Evolutionary conservation across 2,113 vertebrate genomes (phyloP).

Genomic region (Tragelaphus strepsiceros): DNA sequence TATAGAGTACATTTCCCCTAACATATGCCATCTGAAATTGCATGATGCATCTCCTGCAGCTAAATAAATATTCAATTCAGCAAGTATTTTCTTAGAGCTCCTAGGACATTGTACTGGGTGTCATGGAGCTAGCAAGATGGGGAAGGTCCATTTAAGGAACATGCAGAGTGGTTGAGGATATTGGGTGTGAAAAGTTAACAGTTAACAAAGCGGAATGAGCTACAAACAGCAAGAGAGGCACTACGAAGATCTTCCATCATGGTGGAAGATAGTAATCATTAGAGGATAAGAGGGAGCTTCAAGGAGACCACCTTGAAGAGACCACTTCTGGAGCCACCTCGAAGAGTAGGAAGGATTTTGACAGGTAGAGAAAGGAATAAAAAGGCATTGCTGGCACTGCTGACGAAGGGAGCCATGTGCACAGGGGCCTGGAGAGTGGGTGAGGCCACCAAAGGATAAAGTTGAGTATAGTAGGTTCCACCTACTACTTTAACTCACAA

Average conservation of each 20-base stretch:
- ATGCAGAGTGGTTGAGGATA: not conserved
- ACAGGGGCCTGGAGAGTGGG: not conserved
- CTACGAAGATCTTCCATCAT: not conserved
- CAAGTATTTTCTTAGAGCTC: not conserved
- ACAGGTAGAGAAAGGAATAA: not conserved
- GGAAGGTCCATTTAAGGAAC: not conserved
- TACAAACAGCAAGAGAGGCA: not conserved
- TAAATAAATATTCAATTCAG: not conserved
- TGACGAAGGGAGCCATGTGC: not conserved
- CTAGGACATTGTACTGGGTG: not conserved
- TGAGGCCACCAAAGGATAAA: not conserved
- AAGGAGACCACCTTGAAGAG: not conserved
- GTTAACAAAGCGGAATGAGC: not conserved
- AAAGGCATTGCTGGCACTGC: not conserved
- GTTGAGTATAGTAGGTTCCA: not conserved
- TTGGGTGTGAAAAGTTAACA: not conserved
- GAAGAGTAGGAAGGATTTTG: not conserved
- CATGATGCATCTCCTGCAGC: not conserved
- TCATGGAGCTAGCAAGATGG: not conserved
- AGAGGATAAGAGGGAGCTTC: not conserved
- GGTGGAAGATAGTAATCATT: not conserved
- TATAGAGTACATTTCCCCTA: not conserved
- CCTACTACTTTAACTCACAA: not conserved
- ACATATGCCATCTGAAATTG: not conserved
- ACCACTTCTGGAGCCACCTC: not conserved